A percentile compares a stretch with the other conserved stretches of the same genome.
Evolutionary conservation across 53 echinoderm and acorn worm species (phyloP).

Genomic region (Holothuria leucospilota): DNA sequence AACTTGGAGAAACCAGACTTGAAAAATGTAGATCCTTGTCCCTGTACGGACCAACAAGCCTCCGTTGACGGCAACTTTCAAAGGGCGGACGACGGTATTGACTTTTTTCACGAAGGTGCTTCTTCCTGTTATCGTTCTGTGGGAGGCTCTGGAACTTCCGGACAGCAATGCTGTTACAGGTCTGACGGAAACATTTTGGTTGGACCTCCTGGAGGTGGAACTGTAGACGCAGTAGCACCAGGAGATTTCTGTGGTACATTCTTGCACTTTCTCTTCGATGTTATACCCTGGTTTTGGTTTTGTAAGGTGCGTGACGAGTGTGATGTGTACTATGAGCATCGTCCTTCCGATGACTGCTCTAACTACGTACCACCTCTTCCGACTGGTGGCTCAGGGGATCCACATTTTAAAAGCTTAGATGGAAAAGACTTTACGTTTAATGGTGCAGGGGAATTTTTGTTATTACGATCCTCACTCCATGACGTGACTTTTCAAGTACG

Average conservation of each 20-base stretch:
- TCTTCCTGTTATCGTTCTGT: conserved; percentile 49
- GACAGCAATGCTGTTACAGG: conserved; percentile 73
- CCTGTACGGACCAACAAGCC: conserved; percentile 58
- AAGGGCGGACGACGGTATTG: background rate
- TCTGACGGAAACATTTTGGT: conserved; percentile 59
- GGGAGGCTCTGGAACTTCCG: conserved; percentile 43
- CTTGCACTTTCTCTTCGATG: conserved; percentile 57
- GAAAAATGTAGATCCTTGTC: conserved; percentile 46
- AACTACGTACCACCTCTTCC: conserved; percentile 62
- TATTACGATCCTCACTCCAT: conserved; percentile 48
- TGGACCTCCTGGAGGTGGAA: conserved; percentile 69
- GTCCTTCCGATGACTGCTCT: conserved; percentile 75
- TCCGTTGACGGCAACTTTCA: conserved; percentile 46
- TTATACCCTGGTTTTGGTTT: conserved; percentile 57
- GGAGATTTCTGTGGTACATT: conserved; percentile 24
- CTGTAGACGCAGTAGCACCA: conserved; percentile 55
- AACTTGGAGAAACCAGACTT: too few relatives aligned
- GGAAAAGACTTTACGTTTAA: conserved; percentile 65
- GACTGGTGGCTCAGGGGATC: conserved; percentile 61
- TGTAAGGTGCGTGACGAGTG: conserved; percentile 56
- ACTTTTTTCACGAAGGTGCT: conserved; percentile 58
- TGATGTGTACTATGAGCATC: conserved; percentile 55
- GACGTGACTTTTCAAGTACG: conserved; percentile 66
- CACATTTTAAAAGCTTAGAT: conserved; percentile 65
- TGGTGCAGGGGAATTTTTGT: conserved; percentile 71